phyloP scores from a whole-genome alignment of 2,797 vertebrate genomes.

The Artibeus lituratus region DNA sequence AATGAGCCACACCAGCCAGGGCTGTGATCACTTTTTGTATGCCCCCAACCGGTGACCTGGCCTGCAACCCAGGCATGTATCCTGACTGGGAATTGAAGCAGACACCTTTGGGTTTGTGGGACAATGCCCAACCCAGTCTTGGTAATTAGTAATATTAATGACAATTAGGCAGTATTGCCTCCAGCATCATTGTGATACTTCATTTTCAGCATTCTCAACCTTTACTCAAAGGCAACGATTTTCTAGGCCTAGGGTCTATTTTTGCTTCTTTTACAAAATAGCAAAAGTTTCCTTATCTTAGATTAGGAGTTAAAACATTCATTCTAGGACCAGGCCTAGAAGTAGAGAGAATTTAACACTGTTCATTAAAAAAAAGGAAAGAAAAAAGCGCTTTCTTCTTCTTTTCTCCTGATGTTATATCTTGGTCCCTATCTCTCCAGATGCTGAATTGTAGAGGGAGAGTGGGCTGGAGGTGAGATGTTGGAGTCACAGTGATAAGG shows the following conservation, averaged over 20 bases:
- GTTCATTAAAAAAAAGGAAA: not conserved
- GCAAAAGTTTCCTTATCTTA: not conserved
- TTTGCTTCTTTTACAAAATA: constrained; percentile 10
- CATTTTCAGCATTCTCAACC: not conserved
- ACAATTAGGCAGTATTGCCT: not conserved
- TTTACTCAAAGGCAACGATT: not conserved
- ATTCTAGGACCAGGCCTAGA: not conserved
- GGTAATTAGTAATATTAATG: not conserved
- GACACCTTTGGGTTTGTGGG: not conserved
- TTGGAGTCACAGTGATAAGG: not conserved
- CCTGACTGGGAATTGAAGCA: not conserved
- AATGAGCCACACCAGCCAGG: too few relatives aligned
- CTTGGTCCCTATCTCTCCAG: not conserved
- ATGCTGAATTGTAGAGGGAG: not conserved
- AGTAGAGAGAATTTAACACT: not conserved
- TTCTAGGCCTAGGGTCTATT: not conserved
- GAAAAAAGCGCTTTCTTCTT: not conserved
- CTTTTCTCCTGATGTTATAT: not conserved
- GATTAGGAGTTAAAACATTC: not conserved
- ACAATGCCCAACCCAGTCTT: not conserved
- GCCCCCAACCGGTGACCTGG: not conserved
- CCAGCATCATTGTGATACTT: not conserved
- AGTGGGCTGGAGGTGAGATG: not conserved
- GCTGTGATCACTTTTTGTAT: too few relatives aligned
- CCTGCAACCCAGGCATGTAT: not conserved